Evolutionary conservation across 2,888 invertebrate species (phyloP), one percentile per base, ranked within the genome.

Genomic region (Phyllotreta cruciferae): DNA sequence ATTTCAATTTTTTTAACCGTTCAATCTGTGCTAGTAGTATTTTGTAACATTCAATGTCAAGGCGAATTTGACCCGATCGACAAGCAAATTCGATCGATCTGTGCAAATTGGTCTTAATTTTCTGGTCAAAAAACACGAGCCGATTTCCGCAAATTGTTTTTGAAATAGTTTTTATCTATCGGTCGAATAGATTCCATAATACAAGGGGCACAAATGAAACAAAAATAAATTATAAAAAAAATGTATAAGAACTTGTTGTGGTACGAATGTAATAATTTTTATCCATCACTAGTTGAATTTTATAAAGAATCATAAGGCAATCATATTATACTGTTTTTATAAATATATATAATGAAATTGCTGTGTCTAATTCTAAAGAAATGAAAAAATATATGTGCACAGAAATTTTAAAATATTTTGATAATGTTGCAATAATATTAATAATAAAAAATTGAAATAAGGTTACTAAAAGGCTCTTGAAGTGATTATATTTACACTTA

Each of bases 301-400:
- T 66, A 68, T 67, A 68, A 66, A 70, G 70, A 74, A 74, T 71
- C 75, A 72, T 72, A 75, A 79, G 79, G 79, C 79, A 80, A 79
- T 79, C 79, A 79, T 78, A 78, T 74, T 77, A 78, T 77, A 79
- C 78, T 77, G 77, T 79, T 78, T 77, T 77, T 69, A 72, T 72
- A 70, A 68, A 71, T 69, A 72, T 52, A 60, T 52, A 52, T 52
- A 52, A 52, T 60, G 39, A 77, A 76, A 78, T 78, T 76, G 79
- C 79, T 80, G 80, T 81, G 80, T 80, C 78, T 74, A 76, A 79
- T 80, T 79, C 79, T 79, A 78, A 80, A 79, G 75, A 67, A 78
- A 80, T 79, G 75, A 67, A 73, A 71, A 73, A 73, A 74, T 74
- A 75, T 75, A 75, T 73, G 72, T 76, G 77, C 77, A 77, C 78